Conservation (phyloP, 1,140 invertebrate genomes). For the Meloidogyne hapla region DNA sequence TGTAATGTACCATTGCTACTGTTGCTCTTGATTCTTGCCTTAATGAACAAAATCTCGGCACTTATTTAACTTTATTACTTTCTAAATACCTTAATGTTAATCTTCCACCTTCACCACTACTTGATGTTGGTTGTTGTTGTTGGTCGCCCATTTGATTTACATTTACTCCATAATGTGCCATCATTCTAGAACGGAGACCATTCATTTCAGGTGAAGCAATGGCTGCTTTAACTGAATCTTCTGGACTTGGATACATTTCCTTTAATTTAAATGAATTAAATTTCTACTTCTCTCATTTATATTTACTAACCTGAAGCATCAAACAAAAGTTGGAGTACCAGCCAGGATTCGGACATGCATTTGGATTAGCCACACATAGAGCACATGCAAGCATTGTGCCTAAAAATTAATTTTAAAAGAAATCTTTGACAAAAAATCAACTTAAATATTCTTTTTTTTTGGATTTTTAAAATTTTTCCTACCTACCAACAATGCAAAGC, state of each 20-base stretch:
- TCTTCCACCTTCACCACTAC: slow-evolving; percentile 20
- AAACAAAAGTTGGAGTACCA: slow-evolving; percentile 63
- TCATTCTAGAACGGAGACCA: slow-evolving; percentile 58
- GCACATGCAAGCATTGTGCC: slow-evolving; percentile 64
- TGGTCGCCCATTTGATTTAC: slow-evolving; percentile 29
- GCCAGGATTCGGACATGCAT: slow-evolving; percentile 58
- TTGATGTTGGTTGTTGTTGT: slow-evolving; percentile 17
- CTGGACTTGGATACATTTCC: slow-evolving; percentile 61
- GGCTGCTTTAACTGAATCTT: slow-evolving; percentile 18
- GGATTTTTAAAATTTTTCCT: neutral
- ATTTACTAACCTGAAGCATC: slow-evolving; percentile 53
- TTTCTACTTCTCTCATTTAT: no score
- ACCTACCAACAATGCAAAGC: slow-evolving; percentile 62
- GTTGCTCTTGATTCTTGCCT: slow-evolving; percentile 58
- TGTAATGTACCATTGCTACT: no score
- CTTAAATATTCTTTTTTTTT: slow-evolving; percentile 17
- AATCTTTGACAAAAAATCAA: slow-evolving; percentile 11
- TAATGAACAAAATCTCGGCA: no score
- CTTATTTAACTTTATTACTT: slow-evolving; percentile 18
- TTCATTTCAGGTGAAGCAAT: slow-evolving; percentile 59
- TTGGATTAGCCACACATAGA: slow-evolving; percentile 62
- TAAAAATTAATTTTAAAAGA: slow-evolving; percentile 27
- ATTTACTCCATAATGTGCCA: slow-evolving; percentile 39
- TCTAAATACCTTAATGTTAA: slow-evolving; percentile 40
- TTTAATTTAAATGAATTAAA: slow-evolving; percentile 24